Evolutionary conservation across 2,113 vertebrate genomes (phyloP).

Genomic region (Sisor rabdophorus): DNA sequence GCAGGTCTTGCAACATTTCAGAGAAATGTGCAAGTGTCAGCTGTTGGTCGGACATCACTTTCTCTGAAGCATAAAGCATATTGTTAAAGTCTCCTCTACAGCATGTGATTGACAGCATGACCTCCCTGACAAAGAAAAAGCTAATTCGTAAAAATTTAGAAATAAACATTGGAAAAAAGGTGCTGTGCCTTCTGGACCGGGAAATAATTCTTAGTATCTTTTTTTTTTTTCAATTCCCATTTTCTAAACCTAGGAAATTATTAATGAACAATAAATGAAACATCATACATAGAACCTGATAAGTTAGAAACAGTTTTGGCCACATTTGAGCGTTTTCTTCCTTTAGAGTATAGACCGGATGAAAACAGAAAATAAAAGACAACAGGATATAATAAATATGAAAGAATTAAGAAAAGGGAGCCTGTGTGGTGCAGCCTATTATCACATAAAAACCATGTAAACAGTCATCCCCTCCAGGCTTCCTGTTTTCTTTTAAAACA

Average conservation of each 20-base stretch:
- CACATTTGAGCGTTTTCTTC: too few species aligned
- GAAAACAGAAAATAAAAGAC: not conserved
- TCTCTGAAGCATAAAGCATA: not conserved
- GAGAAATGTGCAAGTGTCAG: not conserved
- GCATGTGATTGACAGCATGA: not conserved
- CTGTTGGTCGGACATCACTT: not conserved
- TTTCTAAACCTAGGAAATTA: not conserved
- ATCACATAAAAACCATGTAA: not conserved
- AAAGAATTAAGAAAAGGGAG: not conserved
- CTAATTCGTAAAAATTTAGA: not conserved
- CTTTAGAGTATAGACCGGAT: not conserved
- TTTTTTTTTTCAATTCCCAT: not conserved
- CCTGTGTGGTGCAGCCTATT: not conserved
- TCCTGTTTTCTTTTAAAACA: slow-evolving; percentile 3
- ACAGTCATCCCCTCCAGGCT: slow-evolving; percentile 8
- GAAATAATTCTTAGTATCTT: not conserved
- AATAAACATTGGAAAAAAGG: not conserved
- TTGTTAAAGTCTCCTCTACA: slow-evolving; percentile 4
- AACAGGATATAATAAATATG: not conserved
- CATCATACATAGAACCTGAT: not conserved
- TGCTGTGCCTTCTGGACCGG: not conserved
- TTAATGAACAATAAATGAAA: not conserved
- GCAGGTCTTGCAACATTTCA: not conserved
- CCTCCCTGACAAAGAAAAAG: not conserved
- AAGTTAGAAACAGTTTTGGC: too few species aligned